phyloP scores from a whole-genome alignment of 1,140 invertebrate genomes.

The Drosophila ohnishii region DNA sequence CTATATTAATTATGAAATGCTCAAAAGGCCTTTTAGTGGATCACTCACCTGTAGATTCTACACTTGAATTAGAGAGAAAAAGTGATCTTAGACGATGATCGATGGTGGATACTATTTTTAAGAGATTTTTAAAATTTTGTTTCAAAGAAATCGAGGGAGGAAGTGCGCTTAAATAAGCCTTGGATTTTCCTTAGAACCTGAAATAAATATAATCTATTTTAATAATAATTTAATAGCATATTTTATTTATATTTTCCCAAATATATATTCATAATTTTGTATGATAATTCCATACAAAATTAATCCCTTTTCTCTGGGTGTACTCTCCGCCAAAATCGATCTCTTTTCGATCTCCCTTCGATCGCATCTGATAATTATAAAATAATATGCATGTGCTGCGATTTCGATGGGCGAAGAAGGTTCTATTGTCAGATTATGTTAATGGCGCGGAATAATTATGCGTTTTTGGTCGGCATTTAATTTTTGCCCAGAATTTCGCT shows the following conservation, averaged over 20 bases:
- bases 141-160: background rate
- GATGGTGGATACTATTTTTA: background rate
- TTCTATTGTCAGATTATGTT: slow-evolving; percentile 75
- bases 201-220: background rate
- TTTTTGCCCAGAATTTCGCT: slow-evolving; percentile 36
- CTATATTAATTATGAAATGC: slow-evolving; percentile 38
- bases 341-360: slow-evolving; percentile 16
- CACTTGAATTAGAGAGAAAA: slow-evolving; percentile 9
- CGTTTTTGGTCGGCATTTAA: slow-evolving; percentile 42
- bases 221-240: too few relatives aligned
- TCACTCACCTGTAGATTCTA: slow-evolving; percentile 40
- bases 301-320: background rate
- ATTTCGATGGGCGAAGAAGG: slow-evolving; percentile 26
- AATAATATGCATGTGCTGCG: slow-evolving; percentile 46
- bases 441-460: slow-evolving; percentile 71
- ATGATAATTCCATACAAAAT: too few relatives aligned
- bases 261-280: too few relatives aligned
- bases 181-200: background rate
- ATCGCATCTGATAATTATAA: slow-evolving; percentile 50
- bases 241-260: too few relatives aligned
- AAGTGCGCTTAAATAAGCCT: background rate
- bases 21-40: slow-evolving; percentile 25
- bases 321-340: background rate
- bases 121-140: too few relatives aligned
- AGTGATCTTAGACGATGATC: background rate